Percentiles rank a stretch among this genome's conserved stretches.
phyloP scores from a whole-genome alignment of 2,888 invertebrate genomes.

The Metalampra italica region DNA sequence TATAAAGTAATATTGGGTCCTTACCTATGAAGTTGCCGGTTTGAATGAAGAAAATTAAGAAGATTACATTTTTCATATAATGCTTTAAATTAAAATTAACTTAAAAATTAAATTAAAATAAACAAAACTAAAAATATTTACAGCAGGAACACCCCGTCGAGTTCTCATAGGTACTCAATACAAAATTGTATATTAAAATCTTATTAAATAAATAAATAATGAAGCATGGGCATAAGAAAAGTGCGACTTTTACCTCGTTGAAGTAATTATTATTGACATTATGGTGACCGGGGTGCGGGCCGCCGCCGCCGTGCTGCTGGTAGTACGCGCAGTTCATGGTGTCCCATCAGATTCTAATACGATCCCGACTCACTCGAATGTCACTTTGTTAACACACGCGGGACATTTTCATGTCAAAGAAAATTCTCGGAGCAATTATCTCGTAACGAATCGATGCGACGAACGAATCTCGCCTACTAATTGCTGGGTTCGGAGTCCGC shows the following conservation, averaged over 20 bases:
- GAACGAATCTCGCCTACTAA: conserved; percentile 77
- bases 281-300: conserved; percentile 59
- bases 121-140: too few species aligned
- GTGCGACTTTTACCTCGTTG: conserved; percentile 64
- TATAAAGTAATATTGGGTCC: too few species aligned
- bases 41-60: too few species aligned
- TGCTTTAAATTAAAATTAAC: too few species aligned
- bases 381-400: conserved; percentile 44
- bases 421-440: conserved; percentile 70
- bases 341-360: conserved; percentile 50
- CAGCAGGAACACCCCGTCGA: too few species aligned
- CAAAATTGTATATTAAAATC: too few species aligned
- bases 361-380: conserved; percentile 33
- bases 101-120: too few species aligned
- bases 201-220: too few species aligned
- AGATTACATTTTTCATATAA: too few species aligned
- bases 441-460: conserved; percentile 76
- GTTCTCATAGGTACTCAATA: too few species aligned
- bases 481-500: conserved; percentile 67
- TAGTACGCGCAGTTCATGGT: conserved; percentile 74
- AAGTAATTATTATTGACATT: conserved; percentile 67
- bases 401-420: conserved; percentile 39
- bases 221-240: not conserved
- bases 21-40: too few species aligned
- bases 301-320: conserved; percentile 69